Percentiles rank a stretch among this genome's conserved stretches.
These are phyloP conservation scores for Forbesichthys agassizii DNA, from an alignment of 2,113 vertebrate genomes.

Conservation along the genomic window DNA sequence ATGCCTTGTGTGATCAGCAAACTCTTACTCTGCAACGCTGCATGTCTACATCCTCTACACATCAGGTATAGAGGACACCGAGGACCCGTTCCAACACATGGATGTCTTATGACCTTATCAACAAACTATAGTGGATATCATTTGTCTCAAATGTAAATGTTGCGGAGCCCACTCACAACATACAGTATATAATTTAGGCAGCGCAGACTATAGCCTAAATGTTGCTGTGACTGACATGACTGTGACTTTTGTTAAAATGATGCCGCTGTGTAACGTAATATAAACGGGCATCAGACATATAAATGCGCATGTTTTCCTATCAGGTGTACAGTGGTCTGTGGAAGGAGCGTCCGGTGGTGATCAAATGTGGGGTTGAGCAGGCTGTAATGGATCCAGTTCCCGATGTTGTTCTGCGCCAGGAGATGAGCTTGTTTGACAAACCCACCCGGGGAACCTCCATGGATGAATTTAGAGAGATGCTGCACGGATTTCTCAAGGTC, in stretches of 20 bases:
- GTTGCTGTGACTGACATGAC: no score
- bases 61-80: slow-evolving; percentile 80
- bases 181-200: no score
- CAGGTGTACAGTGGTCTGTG: slow-evolving; percentile 92
- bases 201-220: no score
- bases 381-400: slow-evolving; percentile 69
- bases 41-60: slow-evolving; percentile 84
- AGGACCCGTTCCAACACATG: neutral
- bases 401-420: slow-evolving; percentile 68
- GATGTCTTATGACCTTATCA: no score
- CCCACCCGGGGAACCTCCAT: slow-evolving; percentile 93
- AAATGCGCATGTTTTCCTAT: neutral
- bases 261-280: no score
- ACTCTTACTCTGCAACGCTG: slow-evolving; percentile 85
- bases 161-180: no score
- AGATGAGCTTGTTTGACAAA: slow-evolving; percentile 88
- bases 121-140: no score
- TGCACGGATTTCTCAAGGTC: slow-evolving; percentile 92
- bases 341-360: slow-evolving; percentile 88
- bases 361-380: slow-evolving; percentile 90
- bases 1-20: slow-evolving; percentile 87
- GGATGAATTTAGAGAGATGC: slow-evolving; percentile 96
- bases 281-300: no score
- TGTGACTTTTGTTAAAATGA: no score
- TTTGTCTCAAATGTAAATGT: no score